A percentile compares a stretch with the other conserved stretches of the same genome.
These are phyloP conservation scores for Tyria jacobaeae DNA, from an alignment of 2,888 invertebrate genomes.

Conservation along the genomic window DNA sequence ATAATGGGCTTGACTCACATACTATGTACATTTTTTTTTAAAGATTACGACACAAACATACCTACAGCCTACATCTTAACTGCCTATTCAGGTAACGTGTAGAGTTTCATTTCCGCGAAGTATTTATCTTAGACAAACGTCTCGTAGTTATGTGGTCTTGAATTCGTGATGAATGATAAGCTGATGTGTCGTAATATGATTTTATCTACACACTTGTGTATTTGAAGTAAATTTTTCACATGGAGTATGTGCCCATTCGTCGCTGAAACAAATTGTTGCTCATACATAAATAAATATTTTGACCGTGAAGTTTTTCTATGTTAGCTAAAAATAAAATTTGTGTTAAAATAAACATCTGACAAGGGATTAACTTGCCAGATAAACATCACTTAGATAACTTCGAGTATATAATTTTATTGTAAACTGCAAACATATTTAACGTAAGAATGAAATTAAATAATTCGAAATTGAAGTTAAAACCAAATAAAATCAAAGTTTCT, in stretches of 20 bases:
- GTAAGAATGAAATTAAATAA: too few species aligned
- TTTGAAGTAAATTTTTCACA: background rate
- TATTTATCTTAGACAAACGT: constrained; percentile 38
- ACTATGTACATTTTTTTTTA: constrained; percentile 7
- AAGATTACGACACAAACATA: constrained; percentile 6
- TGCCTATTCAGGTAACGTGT: constrained; percentile 27
- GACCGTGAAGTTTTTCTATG: too few species aligned
- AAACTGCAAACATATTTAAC: too few species aligned
- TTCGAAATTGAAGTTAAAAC: too few species aligned
- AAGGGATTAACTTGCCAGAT: too few species aligned
- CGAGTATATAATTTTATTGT: too few species aligned
- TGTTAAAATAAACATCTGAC: too few species aligned
- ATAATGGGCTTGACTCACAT: constrained; percentile 9
- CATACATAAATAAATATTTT: too few species aligned
- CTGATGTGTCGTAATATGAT: constrained; percentile 2
- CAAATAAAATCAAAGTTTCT: too few species aligned
- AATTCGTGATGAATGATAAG: constrained; percentile 32
- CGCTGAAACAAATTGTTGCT: background rate
- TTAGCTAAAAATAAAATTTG: too few species aligned
- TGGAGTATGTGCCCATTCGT: background rate
- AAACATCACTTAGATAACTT: too few species aligned
- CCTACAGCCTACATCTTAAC: constrained; percentile 22
- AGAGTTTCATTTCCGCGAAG: constrained; percentile 36
- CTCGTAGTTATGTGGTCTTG: constrained; percentile 30
- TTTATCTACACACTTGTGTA: background rate